Evolutionary conservation across 2,113 vertebrate genomes (phyloP).

Genomic region (Ovibos moschatus): DNA sequence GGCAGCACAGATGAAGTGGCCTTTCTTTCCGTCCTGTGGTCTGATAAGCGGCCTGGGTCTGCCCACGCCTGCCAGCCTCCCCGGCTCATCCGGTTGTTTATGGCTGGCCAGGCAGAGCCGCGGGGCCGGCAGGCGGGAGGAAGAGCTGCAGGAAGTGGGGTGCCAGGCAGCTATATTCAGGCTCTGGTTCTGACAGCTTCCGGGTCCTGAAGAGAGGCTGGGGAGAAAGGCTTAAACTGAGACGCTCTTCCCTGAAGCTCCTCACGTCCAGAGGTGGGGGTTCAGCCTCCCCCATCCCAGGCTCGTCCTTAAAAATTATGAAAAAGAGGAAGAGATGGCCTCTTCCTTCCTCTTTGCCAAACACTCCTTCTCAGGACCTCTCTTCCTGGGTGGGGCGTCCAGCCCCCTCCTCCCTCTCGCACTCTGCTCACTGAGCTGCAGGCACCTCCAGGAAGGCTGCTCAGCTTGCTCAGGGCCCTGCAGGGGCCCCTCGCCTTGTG

Average conservation of each 20-base stretch:
- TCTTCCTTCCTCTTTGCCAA: too few relatives aligned
- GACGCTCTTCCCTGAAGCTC: constrained; percentile 10
- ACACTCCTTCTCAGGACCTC: background rate
- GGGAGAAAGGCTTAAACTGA: constrained; percentile 66
- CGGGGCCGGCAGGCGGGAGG: constrained; percentile 69
- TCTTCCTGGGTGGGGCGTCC: fast-evolving
- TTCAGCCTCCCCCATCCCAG: background rate
- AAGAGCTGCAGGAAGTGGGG: constrained; percentile 72
- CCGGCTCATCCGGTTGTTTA: constrained; percentile 59
- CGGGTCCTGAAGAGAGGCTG: constrained; percentile 64
- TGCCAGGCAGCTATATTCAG: constrained; percentile 75
- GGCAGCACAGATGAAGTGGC: too few relatives aligned
- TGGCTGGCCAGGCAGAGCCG: constrained; percentile 37
- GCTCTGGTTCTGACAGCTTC: constrained; percentile 75
- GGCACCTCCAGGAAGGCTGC: background rate
- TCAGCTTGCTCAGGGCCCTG: background rate
- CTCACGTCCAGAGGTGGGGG: background rate
- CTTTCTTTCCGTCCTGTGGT: background rate
- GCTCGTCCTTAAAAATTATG: background rate
- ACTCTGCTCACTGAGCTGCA: fast-evolving
- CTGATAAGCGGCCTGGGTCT: background rate
- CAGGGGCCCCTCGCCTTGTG: background rate
- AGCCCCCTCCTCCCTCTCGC: background rate
- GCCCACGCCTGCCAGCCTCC: constrained; percentile 29
- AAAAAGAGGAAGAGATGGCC: background rate